Evolutionary conservation across 1,140 invertebrate species (phyloP).

Genomic region (Ostrea edulis): DNA sequence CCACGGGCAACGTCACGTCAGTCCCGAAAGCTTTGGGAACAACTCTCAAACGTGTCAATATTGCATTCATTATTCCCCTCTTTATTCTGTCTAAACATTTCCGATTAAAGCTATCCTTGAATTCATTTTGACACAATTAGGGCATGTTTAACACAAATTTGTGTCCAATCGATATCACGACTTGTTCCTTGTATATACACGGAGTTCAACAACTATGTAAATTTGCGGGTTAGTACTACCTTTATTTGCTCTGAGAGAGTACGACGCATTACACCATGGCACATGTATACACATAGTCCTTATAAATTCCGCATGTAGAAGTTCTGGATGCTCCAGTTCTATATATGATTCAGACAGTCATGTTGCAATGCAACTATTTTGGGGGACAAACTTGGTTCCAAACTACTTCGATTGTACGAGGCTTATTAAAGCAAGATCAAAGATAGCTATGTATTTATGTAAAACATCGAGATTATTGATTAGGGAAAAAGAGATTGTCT

Average conservation of each 20-base stretch:
- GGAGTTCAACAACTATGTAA: constrained; percentile 7
- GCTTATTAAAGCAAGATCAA: neutral
- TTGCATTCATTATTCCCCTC: constrained; percentile 23
- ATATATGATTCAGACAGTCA: no score
- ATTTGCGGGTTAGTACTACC: neutral
- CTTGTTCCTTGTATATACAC: neutral
- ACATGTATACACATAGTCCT: no score
- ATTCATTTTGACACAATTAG: constrained; percentile 34
- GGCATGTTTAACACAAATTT: constrained; percentile 10
- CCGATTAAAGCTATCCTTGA: constrained; percentile 31
- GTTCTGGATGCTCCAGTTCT: no score
- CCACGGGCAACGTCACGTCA: neutral
- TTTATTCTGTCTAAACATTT: constrained; percentile 30
- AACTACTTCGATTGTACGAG: no score
- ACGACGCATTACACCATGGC: no score
- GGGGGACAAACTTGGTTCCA: no score
- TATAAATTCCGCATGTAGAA: no score
- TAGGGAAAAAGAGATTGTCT: neutral
- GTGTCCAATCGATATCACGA: constrained; percentile 18
- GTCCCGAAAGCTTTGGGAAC: constrained; percentile 7
- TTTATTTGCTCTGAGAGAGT: neutral
- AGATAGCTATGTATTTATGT: neutral
- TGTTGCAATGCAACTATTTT: no score
- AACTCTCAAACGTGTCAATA: constrained; percentile 38
- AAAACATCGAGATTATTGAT: constrained; percentile 1